Percentiles rank a stretch among this genome's conserved stretches.
Evolutionary conservation across 1,140 invertebrate species (phyloP).

Genomic region (Euura saliciscinereae): DNA sequence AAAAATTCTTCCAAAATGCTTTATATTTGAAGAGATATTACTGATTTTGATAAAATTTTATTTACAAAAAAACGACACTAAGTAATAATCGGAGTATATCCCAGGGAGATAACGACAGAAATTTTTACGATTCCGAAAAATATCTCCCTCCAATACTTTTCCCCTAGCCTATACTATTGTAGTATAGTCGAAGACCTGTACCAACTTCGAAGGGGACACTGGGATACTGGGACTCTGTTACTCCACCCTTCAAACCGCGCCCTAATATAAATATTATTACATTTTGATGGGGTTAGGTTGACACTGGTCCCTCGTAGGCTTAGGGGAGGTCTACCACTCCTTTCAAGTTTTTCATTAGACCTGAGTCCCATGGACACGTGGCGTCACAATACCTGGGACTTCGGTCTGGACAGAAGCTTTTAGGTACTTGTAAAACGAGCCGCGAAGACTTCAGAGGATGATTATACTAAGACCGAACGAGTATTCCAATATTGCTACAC

Average conservation of each 20-base stretch:
- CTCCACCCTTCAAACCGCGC: slow-evolving; percentile 37
- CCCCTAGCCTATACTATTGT: neutral
- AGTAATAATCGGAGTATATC: too few relatives aligned
- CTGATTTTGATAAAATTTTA: too few relatives aligned
- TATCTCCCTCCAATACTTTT: slow-evolving; percentile 1
- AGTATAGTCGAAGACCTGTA: too few relatives aligned
- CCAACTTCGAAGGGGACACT: neutral
- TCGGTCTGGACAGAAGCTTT: slow-evolving; percentile 12
- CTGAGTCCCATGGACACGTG: slow-evolving; percentile 45
- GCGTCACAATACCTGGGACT: slow-evolving; percentile 31
- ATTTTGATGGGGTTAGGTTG: slow-evolving; percentile 60
- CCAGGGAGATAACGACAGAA: too few relatives aligned
- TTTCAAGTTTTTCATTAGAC: slow-evolving; percentile 48
- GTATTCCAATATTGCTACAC: neutral
- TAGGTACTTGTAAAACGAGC: too few relatives aligned
- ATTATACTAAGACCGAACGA: neutral
- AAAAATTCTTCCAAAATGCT: too few relatives aligned
- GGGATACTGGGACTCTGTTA: neutral
- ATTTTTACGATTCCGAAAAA: too few relatives aligned
- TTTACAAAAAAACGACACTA: too few relatives aligned
- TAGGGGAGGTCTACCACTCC: neutral
- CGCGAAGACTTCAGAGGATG: neutral
- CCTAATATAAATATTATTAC: slow-evolving; percentile 63
- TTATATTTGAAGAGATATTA: too few relatives aligned
- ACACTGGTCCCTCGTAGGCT: slow-evolving; percentile 37